phyloP scores from a whole-genome alignment of 2,888 invertebrate species.

The Phyllotreta striolata region DNA sequence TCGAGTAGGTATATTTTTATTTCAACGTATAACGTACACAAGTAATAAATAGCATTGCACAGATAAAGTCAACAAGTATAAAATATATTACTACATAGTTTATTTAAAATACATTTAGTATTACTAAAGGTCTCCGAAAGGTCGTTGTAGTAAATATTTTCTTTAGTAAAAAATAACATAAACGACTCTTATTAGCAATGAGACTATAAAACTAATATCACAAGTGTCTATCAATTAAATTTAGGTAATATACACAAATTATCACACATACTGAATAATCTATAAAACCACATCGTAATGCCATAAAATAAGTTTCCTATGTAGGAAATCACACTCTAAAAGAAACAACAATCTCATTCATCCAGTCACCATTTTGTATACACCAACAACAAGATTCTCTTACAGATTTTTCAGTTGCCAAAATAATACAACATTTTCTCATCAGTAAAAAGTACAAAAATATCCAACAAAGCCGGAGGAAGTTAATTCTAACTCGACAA shows the following conservation, averaged over 20 bases:
- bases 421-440: too few species aligned
- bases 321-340: too few species aligned
- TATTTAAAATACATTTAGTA: neutral
- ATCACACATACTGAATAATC: neutral
- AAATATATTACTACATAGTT: constrained; percentile 12
- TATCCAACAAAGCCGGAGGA: neutral
- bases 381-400: too few species aligned
- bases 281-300: too few species aligned
- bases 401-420: too few species aligned
- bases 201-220: constrained; percentile 17
- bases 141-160: too few species aligned
- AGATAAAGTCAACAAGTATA: constrained; percentile 14
- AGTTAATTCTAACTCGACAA: neutral
- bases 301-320: too few species aligned
- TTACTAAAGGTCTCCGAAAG: too few species aligned
- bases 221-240: constrained; percentile 18
- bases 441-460: neutral
- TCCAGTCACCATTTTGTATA: too few species aligned
- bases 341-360: too few species aligned
- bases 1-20: constrained; percentile 16
- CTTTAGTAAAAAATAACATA: too few species aligned
- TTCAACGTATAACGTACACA: constrained; percentile 7
- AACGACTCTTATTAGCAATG: too few species aligned
- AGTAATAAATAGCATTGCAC: constrained; percentile 18
- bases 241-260: constrained; percentile 16